Percentiles rank a stretch among this genome's conserved stretches.
Evolutionary conservation across 2,888 invertebrate genomes (phyloP).

Genomic region (Empis livida): DNA sequence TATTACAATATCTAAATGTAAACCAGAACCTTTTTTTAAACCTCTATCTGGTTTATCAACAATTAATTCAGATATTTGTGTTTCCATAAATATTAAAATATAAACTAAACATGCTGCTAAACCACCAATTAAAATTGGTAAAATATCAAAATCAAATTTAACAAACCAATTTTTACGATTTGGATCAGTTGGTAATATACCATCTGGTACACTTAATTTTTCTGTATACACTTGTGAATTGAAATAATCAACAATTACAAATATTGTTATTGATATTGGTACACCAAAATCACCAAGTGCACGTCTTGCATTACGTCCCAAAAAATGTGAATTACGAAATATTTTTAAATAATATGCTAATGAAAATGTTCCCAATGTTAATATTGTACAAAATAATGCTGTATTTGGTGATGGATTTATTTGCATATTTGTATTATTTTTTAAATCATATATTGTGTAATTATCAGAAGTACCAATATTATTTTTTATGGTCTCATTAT

Average conservation of each 20-base stretch:
- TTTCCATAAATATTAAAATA: constrained; percentile 88
- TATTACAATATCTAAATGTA: constrained; percentile 83
- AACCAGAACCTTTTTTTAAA: constrained; percentile 79
- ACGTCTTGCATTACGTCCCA: constrained; percentile 75
- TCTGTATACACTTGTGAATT: constrained; percentile 68
- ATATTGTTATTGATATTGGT: constrained; percentile 75
- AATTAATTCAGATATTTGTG: constrained; percentile 87
- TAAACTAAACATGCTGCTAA: constrained; percentile 82
- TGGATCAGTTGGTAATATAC: constrained; percentile 57
- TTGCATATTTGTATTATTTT: constrained; percentile 1
- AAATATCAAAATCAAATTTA: constrained; percentile 61
- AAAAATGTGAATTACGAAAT: constrained; percentile 82
- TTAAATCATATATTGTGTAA: not conserved
- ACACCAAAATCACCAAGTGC: constrained; percentile 75
- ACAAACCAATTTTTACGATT: constrained; percentile 60
- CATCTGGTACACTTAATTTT: constrained; percentile 69
- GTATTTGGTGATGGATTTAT: constrained; percentile 60
- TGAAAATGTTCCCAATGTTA: constrained; percentile 76
- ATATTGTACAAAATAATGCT: constrained; percentile 74
- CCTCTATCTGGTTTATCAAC: constrained; percentile 80
- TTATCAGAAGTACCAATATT: too few relatives aligned
- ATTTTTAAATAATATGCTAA: constrained; percentile 82
- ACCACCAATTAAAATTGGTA: constrained; percentile 61
- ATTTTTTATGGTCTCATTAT: too few relatives aligned
- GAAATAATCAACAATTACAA: constrained; percentile 62